Evolutionary conservation across 2,888 invertebrate genomes (phyloP).

Genomic region (Ormyrus pomaceus): DNA sequence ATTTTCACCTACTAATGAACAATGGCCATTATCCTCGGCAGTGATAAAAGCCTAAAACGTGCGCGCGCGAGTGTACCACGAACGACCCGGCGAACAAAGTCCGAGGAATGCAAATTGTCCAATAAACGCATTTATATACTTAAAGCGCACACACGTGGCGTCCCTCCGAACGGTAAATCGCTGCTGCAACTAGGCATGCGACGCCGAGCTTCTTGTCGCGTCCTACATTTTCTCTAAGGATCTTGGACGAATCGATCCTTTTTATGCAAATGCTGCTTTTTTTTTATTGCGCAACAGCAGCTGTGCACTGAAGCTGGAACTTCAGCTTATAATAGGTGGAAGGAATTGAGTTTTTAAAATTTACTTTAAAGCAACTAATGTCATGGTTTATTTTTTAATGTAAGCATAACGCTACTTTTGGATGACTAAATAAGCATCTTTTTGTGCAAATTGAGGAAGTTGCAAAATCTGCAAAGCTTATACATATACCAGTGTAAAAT

Average conservation of each 20-base stretch:
- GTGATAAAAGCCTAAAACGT: slow-evolving; percentile 11
- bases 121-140: slow-evolving; percentile 34
- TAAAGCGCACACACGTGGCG: slow-evolving; percentile 17
- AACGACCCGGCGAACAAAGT: slow-evolving; percentile 8
- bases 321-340: too few species aligned
- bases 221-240: slow-evolving; percentile 34
- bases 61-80: slow-evolving; percentile 2
- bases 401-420: too few species aligned
- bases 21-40: slow-evolving; percentile 22
- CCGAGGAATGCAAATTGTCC: slow-evolving; percentile 43
- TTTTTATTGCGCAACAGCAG: background rate
- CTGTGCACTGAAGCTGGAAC: too few species aligned
- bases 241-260: slow-evolving; percentile 10
- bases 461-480: too few species aligned
- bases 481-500: too few species aligned
- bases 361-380: too few species aligned
- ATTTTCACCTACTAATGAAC: slow-evolving; percentile 42
- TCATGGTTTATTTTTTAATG: too few species aligned
- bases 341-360: too few species aligned
- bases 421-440: too few species aligned
- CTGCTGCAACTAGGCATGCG: slow-evolving; percentile 7
- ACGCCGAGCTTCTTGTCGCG: background rate
- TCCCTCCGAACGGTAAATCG: slow-evolving; percentile 45
- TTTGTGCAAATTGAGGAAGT: too few species aligned
- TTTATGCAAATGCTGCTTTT: slow-evolving; percentile 21